phyloP scores from a whole-genome alignment of 2,888 invertebrate species.

The Parnassius smintheus region DNA sequence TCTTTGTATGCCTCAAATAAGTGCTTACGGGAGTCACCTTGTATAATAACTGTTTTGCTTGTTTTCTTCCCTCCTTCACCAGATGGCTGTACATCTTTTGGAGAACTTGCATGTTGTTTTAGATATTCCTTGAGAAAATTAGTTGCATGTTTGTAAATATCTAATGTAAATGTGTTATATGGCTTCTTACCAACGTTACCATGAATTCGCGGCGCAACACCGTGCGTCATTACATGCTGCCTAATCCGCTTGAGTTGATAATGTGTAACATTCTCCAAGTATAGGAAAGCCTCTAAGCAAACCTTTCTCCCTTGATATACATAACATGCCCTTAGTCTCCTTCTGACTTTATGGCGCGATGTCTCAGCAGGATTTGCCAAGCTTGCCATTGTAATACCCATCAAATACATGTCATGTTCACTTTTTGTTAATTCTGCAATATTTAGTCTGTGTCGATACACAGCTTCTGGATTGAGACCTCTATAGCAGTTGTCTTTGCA shows the following conservation, averaged over 20 bases:
- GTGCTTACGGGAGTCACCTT: conserved; percentile 83
- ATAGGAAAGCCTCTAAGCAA: conserved; percentile 89
- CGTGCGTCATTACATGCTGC: conserved; percentile 89
- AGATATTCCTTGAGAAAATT: conserved; percentile 88
- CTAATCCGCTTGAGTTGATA: conserved; percentile 89
- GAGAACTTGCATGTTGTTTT: conserved; percentile 82
- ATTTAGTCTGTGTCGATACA: conserved; percentile 88
- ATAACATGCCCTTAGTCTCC: conserved; percentile 87
- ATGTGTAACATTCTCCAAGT: conserved; percentile 89
- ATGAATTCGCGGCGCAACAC: conserved; percentile 88
- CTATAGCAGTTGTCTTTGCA: conserved; percentile 89
- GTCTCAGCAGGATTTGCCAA: conserved; percentile 87
- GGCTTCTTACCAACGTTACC: conserved; percentile 91
- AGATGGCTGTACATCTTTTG: conserved; percentile 74
- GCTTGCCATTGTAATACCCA: conserved; percentile 92
- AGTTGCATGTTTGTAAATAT: conserved; percentile 89
- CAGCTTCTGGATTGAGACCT: conserved; percentile 87
- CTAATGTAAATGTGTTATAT: conserved; percentile 89
- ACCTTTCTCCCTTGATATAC: conserved; percentile 89
- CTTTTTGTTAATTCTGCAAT: conserved; percentile 90
- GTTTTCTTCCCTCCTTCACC: conserved; percentile 73
- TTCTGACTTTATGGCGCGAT: conserved; percentile 86
- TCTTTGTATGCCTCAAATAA: conserved; percentile 88
- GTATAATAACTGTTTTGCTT: conserved; percentile 74
- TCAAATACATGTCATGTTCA: conserved; percentile 91